Evolutionary conservation across 2,797 vertebrate genomes (phyloP).

Genomic region (Phyllotis vaccarum): DNA sequence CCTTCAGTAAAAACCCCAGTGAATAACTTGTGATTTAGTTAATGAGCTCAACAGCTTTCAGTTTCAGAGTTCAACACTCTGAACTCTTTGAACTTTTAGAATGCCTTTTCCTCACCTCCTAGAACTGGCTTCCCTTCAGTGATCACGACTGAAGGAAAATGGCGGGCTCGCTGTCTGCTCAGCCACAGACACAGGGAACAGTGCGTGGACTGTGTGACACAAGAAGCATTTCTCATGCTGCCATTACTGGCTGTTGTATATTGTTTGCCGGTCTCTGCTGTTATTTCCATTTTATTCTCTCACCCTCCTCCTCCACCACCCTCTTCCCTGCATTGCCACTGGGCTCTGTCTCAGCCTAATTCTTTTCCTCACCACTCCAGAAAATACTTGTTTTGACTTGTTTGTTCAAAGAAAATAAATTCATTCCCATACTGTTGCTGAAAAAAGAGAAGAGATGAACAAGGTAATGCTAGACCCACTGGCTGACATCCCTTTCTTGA

Average conservation of each 20-base stretch:
- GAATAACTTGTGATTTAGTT: slow-evolving; percentile 42
- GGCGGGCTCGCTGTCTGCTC: neutral
- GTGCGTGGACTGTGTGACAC: neutral
- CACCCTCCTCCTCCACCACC: neutral
- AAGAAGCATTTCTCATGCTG: slow-evolving; percentile 40
- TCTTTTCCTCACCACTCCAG: slow-evolving; percentile 2
- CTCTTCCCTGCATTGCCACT: neutral
- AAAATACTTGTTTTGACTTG: slow-evolving; percentile 53
- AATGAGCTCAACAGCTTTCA: slow-evolving; percentile 41
- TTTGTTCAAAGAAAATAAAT: slow-evolving; percentile 1
- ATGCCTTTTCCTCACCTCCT: neutral
- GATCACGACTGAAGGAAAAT: slow-evolving; percentile 7
- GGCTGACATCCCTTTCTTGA: neutral
- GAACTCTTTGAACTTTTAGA: slow-evolving; percentile 11
- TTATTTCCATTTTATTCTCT: slow-evolving; percentile 45
- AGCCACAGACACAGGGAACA: slow-evolving; percentile 46
- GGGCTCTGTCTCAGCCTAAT: neutral
- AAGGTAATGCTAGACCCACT: neutral
- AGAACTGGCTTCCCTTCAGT: slow-evolving; percentile 41
- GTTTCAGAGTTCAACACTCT: slow-evolving; percentile 24
- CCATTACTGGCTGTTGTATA: neutral
- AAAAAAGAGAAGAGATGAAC: slow-evolving; percentile 42
- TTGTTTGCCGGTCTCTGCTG: slow-evolving; percentile 23
- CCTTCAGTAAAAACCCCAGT: slow-evolving; percentile 13
- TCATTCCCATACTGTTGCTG: neutral